Conservation (phyloP, 2,797 vertebrate genomes). For the Coendou prehensilis region DNA sequence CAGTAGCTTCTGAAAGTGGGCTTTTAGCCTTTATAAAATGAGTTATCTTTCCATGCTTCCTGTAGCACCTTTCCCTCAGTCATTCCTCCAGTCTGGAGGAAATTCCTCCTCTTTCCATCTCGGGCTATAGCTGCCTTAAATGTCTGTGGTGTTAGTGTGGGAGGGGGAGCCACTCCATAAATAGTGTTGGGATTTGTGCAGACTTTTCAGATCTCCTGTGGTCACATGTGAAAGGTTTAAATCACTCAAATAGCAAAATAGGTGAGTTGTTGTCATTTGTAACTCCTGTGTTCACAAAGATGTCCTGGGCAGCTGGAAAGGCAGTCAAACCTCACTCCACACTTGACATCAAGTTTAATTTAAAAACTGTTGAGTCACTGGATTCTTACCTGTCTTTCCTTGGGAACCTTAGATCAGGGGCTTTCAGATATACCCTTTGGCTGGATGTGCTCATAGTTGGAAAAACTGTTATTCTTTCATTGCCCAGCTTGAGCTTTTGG, state of each 20-base stretch:
- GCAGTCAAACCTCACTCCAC: conserved; percentile 61
- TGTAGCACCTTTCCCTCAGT: neutral
- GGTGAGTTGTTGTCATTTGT: conserved; percentile 52
- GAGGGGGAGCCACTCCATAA: neutral
- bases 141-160: neutral
- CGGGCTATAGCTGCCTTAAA: neutral
- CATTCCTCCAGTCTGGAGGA: neutral
- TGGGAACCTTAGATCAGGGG: neutral
- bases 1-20: neutral
- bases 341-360: conserved; percentile 73
- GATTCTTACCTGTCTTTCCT: conserved; percentile 52
- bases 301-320: conserved; percentile 71
- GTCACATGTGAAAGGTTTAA: conserved; percentile 65
- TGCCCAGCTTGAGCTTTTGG: conserved; percentile 3
- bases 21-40: neutral
- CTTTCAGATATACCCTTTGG: conserved; percentile 53
- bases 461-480: conserved; percentile 58
- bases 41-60: neutral
- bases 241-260: conserved; percentile 49
- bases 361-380: conserved; percentile 65
- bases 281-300: conserved; percentile 67
- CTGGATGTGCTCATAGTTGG: conserved; percentile 12
- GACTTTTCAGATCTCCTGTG: conserved; percentile 6
- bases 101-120: neutral
- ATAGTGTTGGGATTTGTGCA: neutral